Evolutionary conservation across 1,140 invertebrate genomes (phyloP), one percentile per base, ranked within the genome.

Genomic region (Drosophila pruinosa): DNA sequence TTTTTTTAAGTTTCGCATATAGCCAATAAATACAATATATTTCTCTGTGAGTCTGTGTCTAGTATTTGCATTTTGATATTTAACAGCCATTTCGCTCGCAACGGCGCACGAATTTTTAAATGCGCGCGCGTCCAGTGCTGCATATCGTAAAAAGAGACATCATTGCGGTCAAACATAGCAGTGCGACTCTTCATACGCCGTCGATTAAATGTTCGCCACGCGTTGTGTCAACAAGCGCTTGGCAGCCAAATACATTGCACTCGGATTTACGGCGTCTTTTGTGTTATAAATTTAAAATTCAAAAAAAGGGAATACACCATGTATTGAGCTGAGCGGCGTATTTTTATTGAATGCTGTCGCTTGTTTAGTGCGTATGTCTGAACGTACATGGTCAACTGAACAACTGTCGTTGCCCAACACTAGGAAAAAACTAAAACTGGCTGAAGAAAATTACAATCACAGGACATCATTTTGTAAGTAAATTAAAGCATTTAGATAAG

Each of bases 391-490:
- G 39, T 17, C 28, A 22, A 65, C 28, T 19, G 38, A 31, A 21
- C 45, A 31, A 15, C 34, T 34, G 45, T 28, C 74, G 70, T 22
- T 81, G 52, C 4, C 7, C 81, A 86, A 88, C 77, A 86, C 81
- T 86, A 67, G 34, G 83, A 86, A 85, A 85, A 78, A 81, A 80
- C 73, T 77, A 77, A 68, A 81, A 88, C 64, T 48, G 73, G 70
- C 75, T 74, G 73, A 52, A 70, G 61, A 86, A 86, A 78, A 75
- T 81, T 83, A 69, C 45, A 83, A 82, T 70, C 79, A 64, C 81
- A 86, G 81, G 81, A 86, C 71, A 78, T 76, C 82, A 83, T 68
- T 86, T 86, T 88, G 81, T 86, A 86, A 86, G 81, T 86, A 86
- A 88, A 88, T 75, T 69, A 34, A 48, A 73, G 57, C 73, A 75